Evolutionary conservation across 2,888 invertebrate species (phyloP).

Genomic region (Drosophila neoperkinsi): DNA sequence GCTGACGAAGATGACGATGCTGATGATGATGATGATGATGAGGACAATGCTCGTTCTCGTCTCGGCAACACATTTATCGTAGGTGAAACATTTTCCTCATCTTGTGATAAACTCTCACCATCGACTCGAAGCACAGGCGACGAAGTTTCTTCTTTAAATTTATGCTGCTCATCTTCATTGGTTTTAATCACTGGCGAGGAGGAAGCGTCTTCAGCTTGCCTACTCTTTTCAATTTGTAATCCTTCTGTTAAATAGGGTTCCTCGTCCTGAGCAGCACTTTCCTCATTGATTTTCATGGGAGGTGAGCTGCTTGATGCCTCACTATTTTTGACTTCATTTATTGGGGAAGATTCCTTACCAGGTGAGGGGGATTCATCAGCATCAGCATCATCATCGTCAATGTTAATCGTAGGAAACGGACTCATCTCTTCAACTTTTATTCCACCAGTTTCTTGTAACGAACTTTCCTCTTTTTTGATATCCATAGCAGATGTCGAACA

Average conservation of each 20-base stretch:
- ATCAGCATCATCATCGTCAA: conserved; percentile 1
- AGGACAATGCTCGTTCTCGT: not conserved
- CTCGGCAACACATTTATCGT: not conserved
- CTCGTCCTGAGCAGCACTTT: not conserved
- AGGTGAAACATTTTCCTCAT: conserved; percentile 21
- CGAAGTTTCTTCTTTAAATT: conserved; percentile 5
- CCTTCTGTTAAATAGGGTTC: not conserved
- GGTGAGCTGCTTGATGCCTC: not conserved
- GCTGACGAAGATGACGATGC: not conserved
- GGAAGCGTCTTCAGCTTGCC: conserved; percentile 7
- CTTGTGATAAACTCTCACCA: conserved; percentile 15
- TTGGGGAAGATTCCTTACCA: not conserved
- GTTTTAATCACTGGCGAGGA: conserved; percentile 18
- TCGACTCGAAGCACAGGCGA: conserved; percentile 2
- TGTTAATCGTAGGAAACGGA: not conserved
- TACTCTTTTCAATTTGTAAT: not conserved
- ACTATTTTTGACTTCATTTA: conserved; percentile 7
- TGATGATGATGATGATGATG: not conserved
- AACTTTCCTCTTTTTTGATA: conserved; percentile 1
- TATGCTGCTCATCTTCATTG: conserved; percentile 1
- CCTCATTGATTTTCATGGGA: not conserved
- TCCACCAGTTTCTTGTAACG: not conserved
- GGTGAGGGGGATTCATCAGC: not conserved
- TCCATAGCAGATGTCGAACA: not conserved
- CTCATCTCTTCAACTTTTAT: conserved; percentile 10